Conservation (phyloP, 2,888 invertebrate species). For the Archaeoteleia sp. region DNA sequence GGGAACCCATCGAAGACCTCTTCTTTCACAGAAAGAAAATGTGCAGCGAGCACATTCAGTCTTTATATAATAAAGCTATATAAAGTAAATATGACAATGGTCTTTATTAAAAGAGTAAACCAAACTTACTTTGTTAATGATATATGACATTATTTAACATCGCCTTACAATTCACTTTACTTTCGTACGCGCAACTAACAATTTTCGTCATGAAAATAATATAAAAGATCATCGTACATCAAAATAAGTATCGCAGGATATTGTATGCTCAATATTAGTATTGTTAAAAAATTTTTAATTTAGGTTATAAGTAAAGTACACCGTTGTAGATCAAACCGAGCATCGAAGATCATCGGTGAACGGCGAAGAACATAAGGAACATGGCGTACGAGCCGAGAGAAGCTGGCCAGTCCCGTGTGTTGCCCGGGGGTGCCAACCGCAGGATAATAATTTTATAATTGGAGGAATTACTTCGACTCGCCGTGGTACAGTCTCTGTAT, state of each 20-base stretch:
- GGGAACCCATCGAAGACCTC: conserved; percentile 27
- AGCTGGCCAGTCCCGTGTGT: conserved; percentile 65
- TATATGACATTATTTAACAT: too few relatives aligned
- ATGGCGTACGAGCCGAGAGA: conserved; percentile 59
- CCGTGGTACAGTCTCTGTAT: conserved; percentile 68
- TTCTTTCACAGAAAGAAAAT: conserved; percentile 13
- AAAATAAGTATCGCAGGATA: not conserved
- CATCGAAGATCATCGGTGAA: conserved; percentile 50
- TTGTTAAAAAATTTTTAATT: conserved; percentile 5
- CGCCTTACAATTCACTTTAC: too few relatives aligned
- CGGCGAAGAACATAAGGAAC: conserved; percentile 53
- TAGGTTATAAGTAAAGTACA: conserved; percentile 32
- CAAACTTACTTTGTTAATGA: too few relatives aligned
- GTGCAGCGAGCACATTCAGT: conserved; percentile 15
- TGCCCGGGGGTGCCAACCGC: conserved; percentile 74
- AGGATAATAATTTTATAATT: conserved; percentile 75
- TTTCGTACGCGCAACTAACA: too few relatives aligned
- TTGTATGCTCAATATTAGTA: conserved; percentile 2
- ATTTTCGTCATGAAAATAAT: too few relatives aligned
- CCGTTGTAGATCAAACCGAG: conserved; percentile 40
- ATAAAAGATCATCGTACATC: too few relatives aligned
- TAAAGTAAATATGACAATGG: too few relatives aligned
- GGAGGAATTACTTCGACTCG: conserved; percentile 73
- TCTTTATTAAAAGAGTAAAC: too few relatives aligned
- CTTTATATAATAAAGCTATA: not conserved